Evolutionary conservation across 2,888 invertebrate genomes (phyloP), one percentile per base, ranked within the genome.

Genomic region (Pocota personata): DNA sequence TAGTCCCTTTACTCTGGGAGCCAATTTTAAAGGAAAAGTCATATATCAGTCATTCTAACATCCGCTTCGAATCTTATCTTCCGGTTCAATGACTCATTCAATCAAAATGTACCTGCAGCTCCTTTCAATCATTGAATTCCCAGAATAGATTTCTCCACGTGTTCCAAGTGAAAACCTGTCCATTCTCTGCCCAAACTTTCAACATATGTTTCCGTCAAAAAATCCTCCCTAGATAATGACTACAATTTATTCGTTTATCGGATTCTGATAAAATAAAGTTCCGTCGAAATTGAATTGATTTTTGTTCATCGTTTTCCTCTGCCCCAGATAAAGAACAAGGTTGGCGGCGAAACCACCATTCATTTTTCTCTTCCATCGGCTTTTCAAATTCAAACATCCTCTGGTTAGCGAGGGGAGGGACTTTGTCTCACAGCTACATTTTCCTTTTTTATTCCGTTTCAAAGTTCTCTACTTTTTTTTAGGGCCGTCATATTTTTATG

Each of bases 401-500:
- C 32, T 30, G 30, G 12, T 14, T 40, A 24, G 7, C 7, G 14
- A 7, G 1, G 6, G 16, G 35, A 14, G 12, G 24, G 8, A 19
- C 35, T 37, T 69, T 67, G 52, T 52, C 67, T 43, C 30, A 3
- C 40, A 21, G 43, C 55, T 43, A 37, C 19, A 27, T 32, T 32
- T 27, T 14, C 5, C 12, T 32, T 10, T 32, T 32, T 32, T 32
- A 8, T 14, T 52, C 52, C 27, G 48, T 8, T 69, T n/a, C 40
- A 16, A 40, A 69, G 40, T 55, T 46, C 14, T n/a, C 10, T 19
- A 8, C 40, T 24, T 52, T 16, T 35, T 37, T 37, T 73, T 24
- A 60, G 1, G 16, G 43, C 67, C 73, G 67, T 84, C 79, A 79
- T 79, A 57, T 50, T 69, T 84, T 58, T 62, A 40, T 57, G 62